Evolutionary conservation across 1,140 invertebrate species (phyloP).

Genomic region (Steinernema khuongi): DNA sequence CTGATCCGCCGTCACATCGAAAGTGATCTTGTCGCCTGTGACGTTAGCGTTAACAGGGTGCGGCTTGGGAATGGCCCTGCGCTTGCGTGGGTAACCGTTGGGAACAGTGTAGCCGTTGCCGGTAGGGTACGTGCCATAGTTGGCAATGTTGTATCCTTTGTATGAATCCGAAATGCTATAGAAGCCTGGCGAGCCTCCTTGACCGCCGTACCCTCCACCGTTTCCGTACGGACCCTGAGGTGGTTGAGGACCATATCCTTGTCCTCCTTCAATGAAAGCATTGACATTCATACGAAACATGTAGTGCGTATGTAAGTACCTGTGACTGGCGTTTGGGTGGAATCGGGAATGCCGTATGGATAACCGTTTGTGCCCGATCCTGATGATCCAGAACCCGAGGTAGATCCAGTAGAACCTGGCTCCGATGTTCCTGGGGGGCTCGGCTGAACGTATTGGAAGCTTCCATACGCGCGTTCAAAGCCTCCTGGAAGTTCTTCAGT

Average conservation of each 20-base stretch:
- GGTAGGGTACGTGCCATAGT: neutral
- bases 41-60: neutral
- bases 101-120: neutral
- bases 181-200: neutral
- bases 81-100: neutral
- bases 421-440: conserved; percentile 6
- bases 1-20: neutral
- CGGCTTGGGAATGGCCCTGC: neutral
- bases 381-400: neutral
- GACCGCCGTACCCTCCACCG: neutral
- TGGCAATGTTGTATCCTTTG: neutral
- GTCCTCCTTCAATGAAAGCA: neutral
- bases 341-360: neutral
- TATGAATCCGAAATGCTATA: neutral
- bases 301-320: neutral
- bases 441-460: neutral
- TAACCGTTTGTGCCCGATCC: no score
- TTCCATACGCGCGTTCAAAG: neutral
- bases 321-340: neutral
- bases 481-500: neutral
- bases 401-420: no score
- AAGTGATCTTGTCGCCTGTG: neutral
- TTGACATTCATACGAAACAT: neutral
- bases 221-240: neutral
- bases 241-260: neutral